Evolutionary conservation across 1,140 invertebrate genomes (phyloP), one percentile per base, ranked within the genome.

Genomic region (Semibalanus balanoides): DNA sequence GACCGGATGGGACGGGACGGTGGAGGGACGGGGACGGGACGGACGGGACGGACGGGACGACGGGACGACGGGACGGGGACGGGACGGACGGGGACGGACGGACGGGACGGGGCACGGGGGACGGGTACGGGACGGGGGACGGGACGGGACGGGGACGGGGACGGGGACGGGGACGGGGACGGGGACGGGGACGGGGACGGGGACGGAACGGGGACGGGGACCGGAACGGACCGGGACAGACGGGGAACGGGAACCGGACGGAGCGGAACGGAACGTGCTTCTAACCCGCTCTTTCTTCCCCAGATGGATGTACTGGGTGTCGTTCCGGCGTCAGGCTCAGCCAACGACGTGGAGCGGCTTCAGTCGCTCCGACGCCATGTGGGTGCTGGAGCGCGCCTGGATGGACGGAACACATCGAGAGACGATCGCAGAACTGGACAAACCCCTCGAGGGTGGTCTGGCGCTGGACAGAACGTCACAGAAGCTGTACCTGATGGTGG

Each of bases 151-250:
- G 35, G 35, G 35, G 5, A 40, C 17, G 35, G n/a, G 35, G 35
- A 85, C 77, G 88, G 87, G 86, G 83, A 85, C 40, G n/a, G 84
- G 85, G 77, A 87, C 86, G 86, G 79, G 77, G 31, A 79, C 78
- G 74, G 74, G 81, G 11, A 79, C n/a, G n/a, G 35, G 35, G 5
- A 40, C 17, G 35, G n/a, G 35, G 35, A 85, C 77, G 88, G 87
- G 86, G 83, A 85, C 40, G 84, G 85, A 76, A 87, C 86, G 86
- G 79, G 77, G 31, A 79, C 78, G 74, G 74, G 81, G 11, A 79
- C n/a, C 76, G 30, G 76, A 72, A 28, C 35, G 14, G 74, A 40
- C 5, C 5, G 5, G 5, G 35, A 40, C 35, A 17, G 35, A 40
- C 35, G 17, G 35, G 35, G 35, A 40, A n/a, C n/a, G n/a, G n/a